Conservation (phyloP, 2,797 vertebrate species). For the Dendrocincla tyrannina region DNA sequence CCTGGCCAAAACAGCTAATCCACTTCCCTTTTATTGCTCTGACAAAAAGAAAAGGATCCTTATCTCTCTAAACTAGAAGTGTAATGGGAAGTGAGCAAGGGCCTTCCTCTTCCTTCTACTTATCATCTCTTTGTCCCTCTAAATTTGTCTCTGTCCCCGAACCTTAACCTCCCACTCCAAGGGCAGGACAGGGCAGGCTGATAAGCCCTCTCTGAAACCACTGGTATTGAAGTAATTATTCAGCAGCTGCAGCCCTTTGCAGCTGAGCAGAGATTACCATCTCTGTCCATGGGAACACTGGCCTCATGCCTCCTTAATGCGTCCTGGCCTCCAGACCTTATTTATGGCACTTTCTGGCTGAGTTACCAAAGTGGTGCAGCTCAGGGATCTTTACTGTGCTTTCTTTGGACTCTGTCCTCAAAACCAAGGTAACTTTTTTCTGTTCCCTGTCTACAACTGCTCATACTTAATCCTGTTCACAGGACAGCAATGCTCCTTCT, state of each 20-base stretch:
- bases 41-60: not conserved
- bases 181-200: constrained; percentile 34
- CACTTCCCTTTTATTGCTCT: constrained; percentile 9
- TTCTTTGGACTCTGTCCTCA: not conserved
- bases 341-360: constrained; percentile 38
- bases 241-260: constrained; percentile 36
- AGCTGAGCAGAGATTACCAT: constrained; percentile 56
- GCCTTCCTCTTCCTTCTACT: constrained; percentile 40
- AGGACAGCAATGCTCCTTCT: not conserved
- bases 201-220: constrained; percentile 40
- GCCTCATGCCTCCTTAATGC: not conserved
- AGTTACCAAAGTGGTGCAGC: not conserved
- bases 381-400: not conserved
- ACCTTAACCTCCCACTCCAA: constrained; percentile 30
- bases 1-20: not conserved
- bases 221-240: constrained; percentile 17
- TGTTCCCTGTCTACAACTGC: not conserved
- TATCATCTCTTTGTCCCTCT: constrained; percentile 32
- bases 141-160: constrained; percentile 26
- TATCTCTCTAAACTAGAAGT: constrained; percentile 23
- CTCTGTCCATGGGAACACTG: constrained; percentile 20
- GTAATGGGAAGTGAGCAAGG: not conserved
- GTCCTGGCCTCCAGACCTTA: constrained; percentile 3
- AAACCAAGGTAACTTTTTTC: not conserved
- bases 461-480: not conserved